Conservation (phyloP, 2,797 vertebrate species). For the Enteromius radiatus region DNA sequence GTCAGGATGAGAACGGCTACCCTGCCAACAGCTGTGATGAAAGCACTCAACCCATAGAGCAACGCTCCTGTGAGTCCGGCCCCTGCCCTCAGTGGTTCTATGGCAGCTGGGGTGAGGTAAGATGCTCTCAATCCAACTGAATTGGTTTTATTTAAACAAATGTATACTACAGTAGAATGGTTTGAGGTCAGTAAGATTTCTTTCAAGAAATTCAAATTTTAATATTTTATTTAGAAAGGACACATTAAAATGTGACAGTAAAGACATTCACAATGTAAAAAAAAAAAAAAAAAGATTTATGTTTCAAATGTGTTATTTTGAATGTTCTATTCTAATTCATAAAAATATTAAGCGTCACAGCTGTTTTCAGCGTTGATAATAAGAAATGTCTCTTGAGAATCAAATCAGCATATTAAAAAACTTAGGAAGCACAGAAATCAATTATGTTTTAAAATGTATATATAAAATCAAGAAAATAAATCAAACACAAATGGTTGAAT, state of each 20-base stretch:
- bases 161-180: not conserved
- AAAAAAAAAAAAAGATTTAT: too few relatives aligned
- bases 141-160: not conserved
- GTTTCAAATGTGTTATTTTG: not conserved
- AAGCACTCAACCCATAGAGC: constrained; percentile 87
- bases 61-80: constrained; percentile 92
- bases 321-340: not conserved
- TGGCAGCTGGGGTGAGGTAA: constrained; percentile 97
- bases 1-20: constrained; percentile 97
- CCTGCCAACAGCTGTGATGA: constrained; percentile 88
- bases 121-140: constrained; percentile 45
- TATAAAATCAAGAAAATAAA: not conserved
- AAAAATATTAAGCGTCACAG: not conserved
- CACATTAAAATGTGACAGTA: not conserved
- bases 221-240: constrained; percentile 4
- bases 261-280: not conserved
- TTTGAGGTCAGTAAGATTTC: not conserved
- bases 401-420: not conserved
- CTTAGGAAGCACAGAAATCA: not conserved
- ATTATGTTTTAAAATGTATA: not conserved
- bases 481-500: not conserved
- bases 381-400: not conserved
- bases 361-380: not conserved
- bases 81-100: constrained; percentile 96
- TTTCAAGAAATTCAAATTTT: not conserved